Conservation (phyloP, 2,888 invertebrate genomes). For the Spilosoma lubricipeda region DNA sequence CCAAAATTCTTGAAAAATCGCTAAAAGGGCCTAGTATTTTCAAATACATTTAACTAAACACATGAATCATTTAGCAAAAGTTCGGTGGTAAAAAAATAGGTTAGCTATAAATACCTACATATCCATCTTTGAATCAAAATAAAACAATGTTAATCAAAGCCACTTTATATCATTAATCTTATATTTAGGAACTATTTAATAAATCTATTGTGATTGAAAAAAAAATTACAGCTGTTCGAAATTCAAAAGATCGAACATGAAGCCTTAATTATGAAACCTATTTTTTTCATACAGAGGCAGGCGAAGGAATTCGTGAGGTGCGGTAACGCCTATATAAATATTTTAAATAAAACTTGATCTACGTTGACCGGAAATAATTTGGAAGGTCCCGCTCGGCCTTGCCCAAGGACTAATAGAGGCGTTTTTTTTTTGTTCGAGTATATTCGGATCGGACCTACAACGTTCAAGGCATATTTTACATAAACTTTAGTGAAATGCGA, state of each 20-base stretch:
- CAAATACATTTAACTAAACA: too few relatives aligned
- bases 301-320: slow-evolving; percentile 24
- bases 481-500: neutral
- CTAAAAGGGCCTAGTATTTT: too few relatives aligned
- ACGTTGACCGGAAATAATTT: slow-evolving; percentile 60
- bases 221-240: neutral
- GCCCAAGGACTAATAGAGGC: slow-evolving; percentile 50
- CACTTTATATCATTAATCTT: neutral
- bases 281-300: neutral
- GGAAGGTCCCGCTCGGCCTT: slow-evolving; percentile 55
- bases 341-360: slow-evolving; percentile 37
- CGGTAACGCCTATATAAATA: slow-evolving; percentile 15
- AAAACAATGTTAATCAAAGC: neutral
- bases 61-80: neutral
- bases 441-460: neutral
- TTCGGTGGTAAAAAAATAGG: neutral
- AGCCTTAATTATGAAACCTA: neutral
- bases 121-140: neutral
- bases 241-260: neutral
- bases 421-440: slow-evolving; percentile 4
- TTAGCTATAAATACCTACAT: neutral
- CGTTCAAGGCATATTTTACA: neutral
- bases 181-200: neutral
- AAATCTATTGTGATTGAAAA: neutral
- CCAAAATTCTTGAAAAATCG: too few relatives aligned